Evolutionary conservation across 2,113 vertebrate genomes (phyloP).

Genomic region (Micronisus gabar): DNA sequence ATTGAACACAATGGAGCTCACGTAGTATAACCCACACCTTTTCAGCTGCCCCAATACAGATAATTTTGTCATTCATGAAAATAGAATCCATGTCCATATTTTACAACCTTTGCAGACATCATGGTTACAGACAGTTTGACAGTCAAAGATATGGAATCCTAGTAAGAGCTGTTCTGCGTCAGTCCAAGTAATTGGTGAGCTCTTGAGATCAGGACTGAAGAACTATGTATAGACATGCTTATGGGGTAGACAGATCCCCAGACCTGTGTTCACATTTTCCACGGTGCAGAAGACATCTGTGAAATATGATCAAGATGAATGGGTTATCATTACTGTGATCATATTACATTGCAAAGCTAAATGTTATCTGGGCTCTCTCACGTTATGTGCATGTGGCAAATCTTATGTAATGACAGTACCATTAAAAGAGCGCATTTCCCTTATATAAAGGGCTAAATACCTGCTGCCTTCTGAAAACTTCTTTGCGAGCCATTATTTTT

Average conservation of each 20-base stretch:
- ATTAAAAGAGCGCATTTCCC: neutral
- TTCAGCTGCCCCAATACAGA: neutral
- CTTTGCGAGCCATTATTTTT: neutral
- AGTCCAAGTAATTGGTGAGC: neutral
- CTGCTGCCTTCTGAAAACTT: neutral
- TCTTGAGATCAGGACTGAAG: neutral
- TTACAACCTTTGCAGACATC: neutral
- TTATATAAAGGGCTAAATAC: neutral
- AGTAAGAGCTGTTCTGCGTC: neutral
- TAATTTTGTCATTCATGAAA: neutral
- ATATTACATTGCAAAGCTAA: neutral
- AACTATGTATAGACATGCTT: neutral
- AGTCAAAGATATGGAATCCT: neutral
- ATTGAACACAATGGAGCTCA: neutral
- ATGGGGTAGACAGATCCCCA: neutral
- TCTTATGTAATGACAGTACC: neutral
- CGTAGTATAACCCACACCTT: neutral
- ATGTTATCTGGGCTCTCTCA: neutral
- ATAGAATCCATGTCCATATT: neutral
- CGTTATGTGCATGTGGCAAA: neutral
- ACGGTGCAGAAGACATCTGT: neutral
- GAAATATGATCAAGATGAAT: neutral
- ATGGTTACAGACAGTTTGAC: neutral
- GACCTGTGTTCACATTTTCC: neutral
- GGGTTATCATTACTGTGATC: neutral